Evolutionary conservation across 2,113 vertebrate genomes (phyloP).

Genomic region (Otocyon megalotis): DNA sequence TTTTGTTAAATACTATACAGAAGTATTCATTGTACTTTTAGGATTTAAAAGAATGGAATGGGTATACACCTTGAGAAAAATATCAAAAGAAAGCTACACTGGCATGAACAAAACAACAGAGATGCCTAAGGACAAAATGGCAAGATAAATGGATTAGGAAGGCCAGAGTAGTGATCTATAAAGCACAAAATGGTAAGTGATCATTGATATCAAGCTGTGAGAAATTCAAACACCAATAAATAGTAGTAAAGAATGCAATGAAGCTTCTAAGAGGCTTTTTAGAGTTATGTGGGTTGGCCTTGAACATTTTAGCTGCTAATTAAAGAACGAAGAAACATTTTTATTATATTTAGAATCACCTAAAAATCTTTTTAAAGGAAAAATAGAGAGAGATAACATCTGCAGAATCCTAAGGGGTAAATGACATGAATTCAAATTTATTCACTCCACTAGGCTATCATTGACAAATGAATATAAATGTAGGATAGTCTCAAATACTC

Average conservation of each 20-base stretch:
- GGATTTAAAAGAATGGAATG: neutral
- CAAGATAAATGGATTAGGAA: neutral
- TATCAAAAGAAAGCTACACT: neutral
- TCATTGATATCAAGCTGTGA: neutral
- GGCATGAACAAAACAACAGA: neutral
- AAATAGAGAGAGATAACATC: neutral
- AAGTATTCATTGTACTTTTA: neutral
- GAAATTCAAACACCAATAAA: neutral
- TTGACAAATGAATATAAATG: neutral
- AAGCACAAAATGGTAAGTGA: neutral
- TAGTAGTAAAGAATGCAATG: neutral
- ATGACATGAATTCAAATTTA: neutral
- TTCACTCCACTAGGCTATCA: neutral
- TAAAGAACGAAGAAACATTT: neutral
- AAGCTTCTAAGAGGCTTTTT: neutral
- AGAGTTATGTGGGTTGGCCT: neutral
- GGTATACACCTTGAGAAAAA: neutral
- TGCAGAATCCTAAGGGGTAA: neutral
- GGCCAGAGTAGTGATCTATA: neutral
- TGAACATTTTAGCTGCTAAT: neutral
- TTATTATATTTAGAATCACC: neutral
- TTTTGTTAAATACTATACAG: neutral
- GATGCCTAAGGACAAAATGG: neutral
- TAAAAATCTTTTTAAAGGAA: constrained; percentile 37
- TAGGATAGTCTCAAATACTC: neutral